Evolutionary conservation across 2,797 vertebrate genomes (phyloP).

Genomic region (Acanthurus tractus): DNA sequence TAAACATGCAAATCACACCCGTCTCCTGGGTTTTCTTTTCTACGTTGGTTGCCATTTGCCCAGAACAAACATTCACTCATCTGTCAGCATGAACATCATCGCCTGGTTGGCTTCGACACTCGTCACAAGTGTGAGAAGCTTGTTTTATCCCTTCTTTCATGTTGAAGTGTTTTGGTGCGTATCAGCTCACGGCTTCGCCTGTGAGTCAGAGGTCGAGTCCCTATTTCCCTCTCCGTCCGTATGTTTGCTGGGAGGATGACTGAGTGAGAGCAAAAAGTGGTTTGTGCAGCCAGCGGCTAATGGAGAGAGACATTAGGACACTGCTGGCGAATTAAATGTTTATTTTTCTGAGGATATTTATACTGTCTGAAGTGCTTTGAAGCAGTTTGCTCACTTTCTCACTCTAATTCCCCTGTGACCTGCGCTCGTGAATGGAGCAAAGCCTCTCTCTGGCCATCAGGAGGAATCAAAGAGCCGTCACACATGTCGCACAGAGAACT

Average conservation of each 20-base stretch:
- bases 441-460: slow-evolving; percentile 34
- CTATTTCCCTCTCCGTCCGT: slow-evolving; percentile 7
- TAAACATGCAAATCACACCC: slow-evolving; percentile 29
- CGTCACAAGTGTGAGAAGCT: slow-evolving; percentile 51
- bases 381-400: slow-evolving; percentile 77
- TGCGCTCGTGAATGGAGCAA: slow-evolving; percentile 28
- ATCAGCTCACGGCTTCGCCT: slow-evolving; percentile 41
- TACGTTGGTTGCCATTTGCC: slow-evolving; percentile 52
- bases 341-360: slow-evolving; percentile 82
- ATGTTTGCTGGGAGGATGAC: slow-evolving; percentile 37
- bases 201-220: slow-evolving; percentile 50
- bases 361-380: slow-evolving; percentile 76
- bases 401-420: slow-evolving; percentile 52
- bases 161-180: slow-evolving; percentile 19
- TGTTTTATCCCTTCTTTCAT: slow-evolving; percentile 53
- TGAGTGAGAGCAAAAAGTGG: slow-evolving; percentile 37
- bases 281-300: slow-evolving; percentile 55
- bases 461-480: slow-evolving; percentile 46
- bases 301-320: slow-evolving; percentile 71
- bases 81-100: slow-evolving; percentile 71
- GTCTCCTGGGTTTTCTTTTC: slow-evolving; percentile 5
- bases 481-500: slow-evolving; percentile 9
- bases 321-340: slow-evolving; percentile 73
- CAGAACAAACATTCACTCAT: slow-evolving; percentile 62
- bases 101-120: slow-evolving; percentile 52